A percentile compares a stretch with the other conserved stretches of the same genome.
These are phyloP conservation scores for Drosophila anomelani DNA, from an alignment of 2,888 invertebrate genomes.

Conservation along the genomic window DNA sequence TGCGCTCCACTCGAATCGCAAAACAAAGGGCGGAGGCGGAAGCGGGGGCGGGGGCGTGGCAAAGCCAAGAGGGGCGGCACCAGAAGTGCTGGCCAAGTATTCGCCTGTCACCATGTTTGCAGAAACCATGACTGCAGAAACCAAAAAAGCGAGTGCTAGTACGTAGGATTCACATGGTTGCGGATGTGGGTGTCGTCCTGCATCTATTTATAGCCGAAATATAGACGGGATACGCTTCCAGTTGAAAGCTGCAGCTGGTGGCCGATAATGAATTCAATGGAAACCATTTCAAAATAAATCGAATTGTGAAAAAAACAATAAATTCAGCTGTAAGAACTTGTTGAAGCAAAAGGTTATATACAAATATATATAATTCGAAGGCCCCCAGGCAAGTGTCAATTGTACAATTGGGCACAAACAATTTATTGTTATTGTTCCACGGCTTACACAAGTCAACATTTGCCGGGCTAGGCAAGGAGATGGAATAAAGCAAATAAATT, in stretches of 20 bases:
- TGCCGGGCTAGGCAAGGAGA: neutral
- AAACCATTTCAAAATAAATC: slow-evolving; percentile 56
- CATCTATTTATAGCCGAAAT: slow-evolving; percentile 25
- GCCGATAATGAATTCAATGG: slow-evolving; percentile 56
- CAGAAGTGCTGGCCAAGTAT: slow-evolving; percentile 27
- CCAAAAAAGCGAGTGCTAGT: slow-evolving; percentile 20
- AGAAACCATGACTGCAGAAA: slow-evolving; percentile 43
- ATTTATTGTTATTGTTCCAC: slow-evolving; percentile 39
- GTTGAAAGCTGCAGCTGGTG: slow-evolving; percentile 26
- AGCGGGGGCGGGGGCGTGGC: slow-evolving; percentile 1
- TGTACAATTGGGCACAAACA: slow-evolving; percentile 23
- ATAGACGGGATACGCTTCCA: slow-evolving; percentile 1
- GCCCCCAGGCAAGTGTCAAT: slow-evolving; percentile 34
- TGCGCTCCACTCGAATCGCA: slow-evolving; percentile 45
- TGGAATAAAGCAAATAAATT: slow-evolving; percentile 15
- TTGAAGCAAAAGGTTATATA: slow-evolving; percentile 11
- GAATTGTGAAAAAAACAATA: slow-evolving; percentile 45
- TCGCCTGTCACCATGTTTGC: slow-evolving; percentile 61
- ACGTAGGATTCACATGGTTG: slow-evolving; percentile 1
- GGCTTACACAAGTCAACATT: slow-evolving; percentile 37
- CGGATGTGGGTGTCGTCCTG: slow-evolving; percentile 9
- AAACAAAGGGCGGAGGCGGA: slow-evolving; percentile 21
- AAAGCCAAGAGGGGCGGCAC: slow-evolving; percentile 21
- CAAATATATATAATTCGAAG: slow-evolving; percentile 5
- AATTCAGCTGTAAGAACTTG: slow-evolving; percentile 32